phyloP scores from a whole-genome alignment of 2,113 vertebrate genomes.

The Maccullochella peelii region DNA sequence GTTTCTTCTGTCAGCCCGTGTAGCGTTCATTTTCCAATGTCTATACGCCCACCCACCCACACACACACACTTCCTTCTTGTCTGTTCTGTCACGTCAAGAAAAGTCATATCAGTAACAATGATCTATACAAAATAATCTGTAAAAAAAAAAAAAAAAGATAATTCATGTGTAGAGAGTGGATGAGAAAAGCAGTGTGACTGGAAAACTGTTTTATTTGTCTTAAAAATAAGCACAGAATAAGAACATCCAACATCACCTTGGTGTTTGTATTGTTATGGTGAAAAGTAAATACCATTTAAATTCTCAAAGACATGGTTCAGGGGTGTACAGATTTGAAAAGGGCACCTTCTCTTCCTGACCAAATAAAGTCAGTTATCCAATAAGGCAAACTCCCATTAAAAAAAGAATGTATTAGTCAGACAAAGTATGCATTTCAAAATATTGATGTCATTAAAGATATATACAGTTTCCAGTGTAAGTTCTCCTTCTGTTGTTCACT shows the following conservation, averaged over 20 bases:
- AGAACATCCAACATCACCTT: neutral
- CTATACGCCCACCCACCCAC: neutral
- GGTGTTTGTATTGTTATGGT: neutral
- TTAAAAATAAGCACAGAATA: neutral
- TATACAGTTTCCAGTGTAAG: neutral
- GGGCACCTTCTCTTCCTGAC: neutral
- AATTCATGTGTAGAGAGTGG: neutral
- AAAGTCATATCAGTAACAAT: neutral
- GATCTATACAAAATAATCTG: neutral
- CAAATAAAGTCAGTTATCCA: neutral
- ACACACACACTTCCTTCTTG: neutral
- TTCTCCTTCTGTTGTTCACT: conserved; percentile 23
- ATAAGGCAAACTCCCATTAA: neutral
- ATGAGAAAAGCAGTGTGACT: neutral
- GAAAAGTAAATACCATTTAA: neutral
- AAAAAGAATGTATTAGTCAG: neutral
- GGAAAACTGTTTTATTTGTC: conserved; percentile 7
- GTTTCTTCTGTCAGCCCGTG: too few species aligned
- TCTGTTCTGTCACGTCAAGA: neutral
- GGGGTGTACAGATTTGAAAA: neutral
- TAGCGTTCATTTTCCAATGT: neutral
- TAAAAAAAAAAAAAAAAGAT: neutral
- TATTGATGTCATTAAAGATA: neutral
- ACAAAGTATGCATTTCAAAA: neutral
- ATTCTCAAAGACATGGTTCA: neutral